These are phyloP conservation scores for Chouioia cunea DNA, from an alignment of 2,888 invertebrate species.

Conservation along the genomic window DNA sequence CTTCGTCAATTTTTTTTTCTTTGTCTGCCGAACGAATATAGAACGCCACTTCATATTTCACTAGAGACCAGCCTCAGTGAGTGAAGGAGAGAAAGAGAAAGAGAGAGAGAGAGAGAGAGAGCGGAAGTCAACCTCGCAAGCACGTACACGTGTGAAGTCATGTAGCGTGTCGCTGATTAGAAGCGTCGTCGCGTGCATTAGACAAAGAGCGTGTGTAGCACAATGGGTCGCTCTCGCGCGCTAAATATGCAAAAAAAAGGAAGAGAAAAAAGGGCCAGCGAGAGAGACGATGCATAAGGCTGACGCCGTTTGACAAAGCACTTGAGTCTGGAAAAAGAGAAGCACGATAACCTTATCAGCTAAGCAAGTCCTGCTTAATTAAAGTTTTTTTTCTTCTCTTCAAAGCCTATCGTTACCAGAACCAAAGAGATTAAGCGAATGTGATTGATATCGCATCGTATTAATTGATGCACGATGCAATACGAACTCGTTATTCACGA, in stretches of 20 bases:
- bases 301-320: conserved; percentile 31
- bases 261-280: not conserved
- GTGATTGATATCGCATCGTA: not conserved
- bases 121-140: too few relatives aligned
- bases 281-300: not conserved
- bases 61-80: too few relatives aligned
- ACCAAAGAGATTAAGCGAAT: not conserved
- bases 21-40: too few relatives aligned
- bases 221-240: conserved; percentile 28
- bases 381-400: too few relatives aligned
- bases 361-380: not conserved
- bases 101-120: too few relatives aligned
- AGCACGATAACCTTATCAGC: conserved; percentile 5
- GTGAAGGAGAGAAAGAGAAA: too few relatives aligned
- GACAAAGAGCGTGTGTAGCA: conserved; percentile 51
- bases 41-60: too few relatives aligned
- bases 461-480: too few relatives aligned
- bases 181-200: conserved; percentile 62
- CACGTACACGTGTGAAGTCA: not conserved
- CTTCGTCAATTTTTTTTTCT: too few relatives aligned
- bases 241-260: conserved; percentile 41
- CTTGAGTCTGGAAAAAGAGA: conserved; percentile 7
- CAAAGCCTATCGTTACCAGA: not conserved
- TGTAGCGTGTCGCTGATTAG: conserved; percentile 62
- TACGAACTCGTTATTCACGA: too few relatives aligned